A percentile compares a stretch with the other conserved stretches of the same genome.
These are phyloP conservation scores for Melierax canorus DNA, from an alignment of 2,113 vertebrate genomes.

Conservation along the genomic window DNA sequence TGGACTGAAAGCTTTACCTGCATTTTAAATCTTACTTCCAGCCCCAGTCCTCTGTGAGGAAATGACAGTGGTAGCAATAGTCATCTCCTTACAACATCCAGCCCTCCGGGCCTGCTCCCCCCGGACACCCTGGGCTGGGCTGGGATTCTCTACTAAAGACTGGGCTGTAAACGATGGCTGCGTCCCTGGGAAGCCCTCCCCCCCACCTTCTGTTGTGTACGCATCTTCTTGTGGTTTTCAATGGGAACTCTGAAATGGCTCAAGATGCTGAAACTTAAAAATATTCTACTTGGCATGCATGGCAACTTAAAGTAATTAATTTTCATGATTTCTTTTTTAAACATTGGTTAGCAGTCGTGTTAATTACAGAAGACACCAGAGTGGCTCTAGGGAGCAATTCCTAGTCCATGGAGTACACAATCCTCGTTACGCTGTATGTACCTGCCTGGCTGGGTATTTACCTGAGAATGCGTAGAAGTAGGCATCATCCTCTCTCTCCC, in stretches of 20 bases:
- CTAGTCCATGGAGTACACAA: not conserved
- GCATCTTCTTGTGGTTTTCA: not conserved
- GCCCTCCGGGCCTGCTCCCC: not conserved
- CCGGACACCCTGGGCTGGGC: not conserved
- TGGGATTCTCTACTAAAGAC: not conserved
- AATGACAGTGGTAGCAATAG: accelerated
- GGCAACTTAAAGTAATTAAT: not conserved
- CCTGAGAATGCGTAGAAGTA: not conserved
- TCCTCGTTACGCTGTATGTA: not conserved
- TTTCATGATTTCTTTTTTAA: not conserved
- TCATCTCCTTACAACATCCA: accelerated
- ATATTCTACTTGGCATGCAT: not conserved
- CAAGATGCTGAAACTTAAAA: not conserved
- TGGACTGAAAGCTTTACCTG: not conserved
- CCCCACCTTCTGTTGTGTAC: accelerated
- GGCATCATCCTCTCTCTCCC: not conserved
- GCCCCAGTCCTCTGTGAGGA: not conserved
- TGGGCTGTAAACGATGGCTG: accelerated
- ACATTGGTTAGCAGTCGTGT: not conserved
- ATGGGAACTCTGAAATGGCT: not conserved
- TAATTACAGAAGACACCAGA: not conserved
- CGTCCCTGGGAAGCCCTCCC: not conserved
- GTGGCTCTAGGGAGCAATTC: not conserved
- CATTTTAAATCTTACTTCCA: not conserved
- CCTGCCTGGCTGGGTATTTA: not conserved